phyloP scores from a whole-genome alignment of 1,140 invertebrate species.

The Papilio machaon region DNA sequence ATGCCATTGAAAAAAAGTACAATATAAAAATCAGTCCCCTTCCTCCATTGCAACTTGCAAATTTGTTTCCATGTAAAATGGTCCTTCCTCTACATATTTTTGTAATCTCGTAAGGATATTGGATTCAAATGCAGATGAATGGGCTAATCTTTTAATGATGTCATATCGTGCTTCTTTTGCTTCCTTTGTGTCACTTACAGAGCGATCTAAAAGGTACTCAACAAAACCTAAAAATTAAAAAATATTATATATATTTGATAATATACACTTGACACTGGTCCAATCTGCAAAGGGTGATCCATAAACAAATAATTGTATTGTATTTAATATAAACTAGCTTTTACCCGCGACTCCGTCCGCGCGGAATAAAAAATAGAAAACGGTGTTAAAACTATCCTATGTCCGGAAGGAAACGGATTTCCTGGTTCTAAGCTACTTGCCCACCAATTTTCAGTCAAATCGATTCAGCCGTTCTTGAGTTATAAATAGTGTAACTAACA shows the following conservation, averaged over 20 bases:
- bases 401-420: too few species aligned
- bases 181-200: constrained; percentile 86
- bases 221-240: constrained; percentile 83
- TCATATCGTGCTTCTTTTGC: constrained; percentile 89
- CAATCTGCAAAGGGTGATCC: too few species aligned
- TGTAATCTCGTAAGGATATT: constrained; percentile 84
- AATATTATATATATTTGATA: not conserved
- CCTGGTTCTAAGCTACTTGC: too few species aligned
- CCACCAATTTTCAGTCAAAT: too few species aligned
- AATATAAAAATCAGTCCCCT: constrained; percentile 59
- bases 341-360: too few species aligned
- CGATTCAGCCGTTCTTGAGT: too few species aligned
- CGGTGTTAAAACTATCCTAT: too few species aligned
- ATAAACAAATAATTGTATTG: too few species aligned
- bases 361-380: too few species aligned
- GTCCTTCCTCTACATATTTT: constrained; percentile 87
- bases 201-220: constrained; percentile 89
- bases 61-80: constrained; percentile 85
- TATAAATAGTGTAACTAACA: too few species aligned
- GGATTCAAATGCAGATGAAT: constrained; percentile 86
- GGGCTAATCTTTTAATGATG: constrained; percentile 85
- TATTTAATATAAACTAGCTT: too few species aligned
- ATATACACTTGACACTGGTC: too few species aligned
- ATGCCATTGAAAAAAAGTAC: not conserved
- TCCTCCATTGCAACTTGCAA: constrained; percentile 88